phyloP scores from a whole-genome alignment of 2,888 invertebrate species.

The Drosophila ezoana region DNA sequence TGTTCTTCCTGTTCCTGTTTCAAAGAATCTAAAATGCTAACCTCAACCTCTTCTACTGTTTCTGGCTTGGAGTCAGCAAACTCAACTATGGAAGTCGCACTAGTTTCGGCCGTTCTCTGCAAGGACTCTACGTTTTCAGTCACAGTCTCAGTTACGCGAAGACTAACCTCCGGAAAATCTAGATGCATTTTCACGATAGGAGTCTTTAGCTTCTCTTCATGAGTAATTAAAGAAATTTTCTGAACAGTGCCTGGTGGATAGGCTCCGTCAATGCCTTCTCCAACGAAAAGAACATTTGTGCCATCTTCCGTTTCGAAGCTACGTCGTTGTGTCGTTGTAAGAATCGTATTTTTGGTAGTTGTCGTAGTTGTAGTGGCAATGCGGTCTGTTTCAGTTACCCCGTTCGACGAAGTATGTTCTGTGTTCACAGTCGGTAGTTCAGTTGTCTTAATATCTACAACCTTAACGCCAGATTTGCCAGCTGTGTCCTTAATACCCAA shows the following conservation, averaged over 20 bases:
- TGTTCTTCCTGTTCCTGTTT: constrained; percentile 4
- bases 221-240: constrained; percentile 89
- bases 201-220: constrained; percentile 89
- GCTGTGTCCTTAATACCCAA: constrained; percentile 45
- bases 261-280: constrained; percentile 78
- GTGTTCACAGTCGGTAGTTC: constrained; percentile 46
- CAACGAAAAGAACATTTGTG: constrained; percentile 81
- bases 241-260: constrained; percentile 79
- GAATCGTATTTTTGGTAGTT: constrained; percentile 75
- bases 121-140: constrained; percentile 76
- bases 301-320: constrained; percentile 80
- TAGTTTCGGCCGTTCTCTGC: constrained; percentile 54
- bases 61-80: constrained; percentile 33
- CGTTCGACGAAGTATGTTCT: constrained; percentile 42
- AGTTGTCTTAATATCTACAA: constrained; percentile 76
- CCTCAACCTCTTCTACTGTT: constrained; percentile 10
- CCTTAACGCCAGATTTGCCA: constrained; percentile 64
- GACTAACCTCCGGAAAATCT: constrained; percentile 85
- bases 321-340: constrained; percentile 77
- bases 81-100: constrained; percentile 41
- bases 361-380: constrained; percentile 71
- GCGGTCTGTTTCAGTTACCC: constrained; percentile 45
- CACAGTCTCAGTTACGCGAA: constrained; percentile 82
- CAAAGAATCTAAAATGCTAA: constrained; percentile 4
- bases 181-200: constrained; percentile 89